Conservation (phyloP, 2,113 vertebrate species). For the Clarias macrocephalus region DNA sequence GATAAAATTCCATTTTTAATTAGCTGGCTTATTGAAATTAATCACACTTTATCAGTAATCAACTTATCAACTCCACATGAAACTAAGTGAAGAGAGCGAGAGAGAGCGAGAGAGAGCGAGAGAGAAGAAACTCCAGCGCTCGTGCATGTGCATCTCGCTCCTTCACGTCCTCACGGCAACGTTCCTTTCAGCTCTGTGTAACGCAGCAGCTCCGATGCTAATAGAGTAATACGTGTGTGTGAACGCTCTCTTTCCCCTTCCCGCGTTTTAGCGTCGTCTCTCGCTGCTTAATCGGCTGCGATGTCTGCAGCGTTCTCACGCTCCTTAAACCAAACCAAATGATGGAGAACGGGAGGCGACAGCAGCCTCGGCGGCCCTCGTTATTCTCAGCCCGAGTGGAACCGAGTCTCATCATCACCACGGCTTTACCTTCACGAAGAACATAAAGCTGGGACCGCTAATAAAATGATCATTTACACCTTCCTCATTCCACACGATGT, state of each 20-base stretch:
- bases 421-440: slow-evolving; percentile 61
- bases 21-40: slow-evolving; percentile 75
- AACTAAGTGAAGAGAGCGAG: slow-evolving; percentile 54
- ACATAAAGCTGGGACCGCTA: slow-evolving; percentile 61
- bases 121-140: slow-evolving; percentile 35
- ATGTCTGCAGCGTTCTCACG: slow-evolving; percentile 63
- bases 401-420: slow-evolving; percentile 57
- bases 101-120: slow-evolving; percentile 42
- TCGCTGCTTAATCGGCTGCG: slow-evolving; percentile 69
- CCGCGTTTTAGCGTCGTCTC: slow-evolving; percentile 58
- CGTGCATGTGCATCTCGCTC: slow-evolving; percentile 6
- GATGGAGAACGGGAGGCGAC: slow-evolving; percentile 57
- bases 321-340: slow-evolving; percentile 70
- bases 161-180: background rate
- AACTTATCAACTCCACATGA: slow-evolving; percentile 71
- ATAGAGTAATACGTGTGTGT: slow-evolving; percentile 50
- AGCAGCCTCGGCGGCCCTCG: slow-evolving; percentile 58
- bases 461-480: slow-evolving; percentile 72
- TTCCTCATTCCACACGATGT: slow-evolving; percentile 58
- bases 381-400: slow-evolving; percentile 72
- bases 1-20: slow-evolving; percentile 77
- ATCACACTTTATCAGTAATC: slow-evolving; percentile 76
- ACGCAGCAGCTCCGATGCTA: slow-evolving; percentile 12
- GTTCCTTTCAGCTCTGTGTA: background rate
- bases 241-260: slow-evolving; percentile 48